Evolutionary conservation across 2,888 invertebrate species (phyloP).

Genomic region (Folsomia manolachei): DNA sequence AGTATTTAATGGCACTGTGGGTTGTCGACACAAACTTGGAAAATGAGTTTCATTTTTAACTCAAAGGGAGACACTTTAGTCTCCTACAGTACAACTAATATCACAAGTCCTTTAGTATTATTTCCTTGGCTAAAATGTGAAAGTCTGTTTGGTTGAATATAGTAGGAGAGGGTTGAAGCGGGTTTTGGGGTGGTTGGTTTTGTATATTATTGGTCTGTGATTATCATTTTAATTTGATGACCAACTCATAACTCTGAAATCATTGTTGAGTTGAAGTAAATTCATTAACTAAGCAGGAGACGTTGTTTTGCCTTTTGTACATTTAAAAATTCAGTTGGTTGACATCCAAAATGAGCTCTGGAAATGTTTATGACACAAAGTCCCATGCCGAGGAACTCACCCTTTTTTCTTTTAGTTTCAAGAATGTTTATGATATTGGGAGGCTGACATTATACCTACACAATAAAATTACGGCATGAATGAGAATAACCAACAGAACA

Average conservation of each 20-base stretch:
- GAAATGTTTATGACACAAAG: slow-evolving; percentile 31
- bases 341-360: slow-evolving; percentile 31
- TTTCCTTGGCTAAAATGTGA: too few relatives aligned
- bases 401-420: background rate
- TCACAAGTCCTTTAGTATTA: too few relatives aligned
- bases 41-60: background rate
- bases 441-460: background rate
- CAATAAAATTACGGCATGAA: background rate
- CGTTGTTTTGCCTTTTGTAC: slow-evolving; percentile 12
- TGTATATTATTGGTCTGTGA: slow-evolving; percentile 14
- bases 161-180: too few relatives aligned
- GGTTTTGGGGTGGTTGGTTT: too few relatives aligned
- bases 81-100: too few relatives aligned
- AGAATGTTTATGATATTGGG: slow-evolving; percentile 9
- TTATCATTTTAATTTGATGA: slow-evolving; percentile 24
- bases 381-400: slow-evolving; percentile 14
- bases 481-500: background rate
- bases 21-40: background rate
- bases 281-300: slow-evolving; percentile 13
- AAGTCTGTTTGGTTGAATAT: too few relatives aligned
- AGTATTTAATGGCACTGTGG: background rate
- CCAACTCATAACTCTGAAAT: slow-evolving; percentile 15
- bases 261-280: slow-evolving; percentile 16
- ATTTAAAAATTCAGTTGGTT: slow-evolving; percentile 9
- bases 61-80: background rate